These are phyloP conservation scores for Deilephila porcellus DNA, from an alignment of 2,888 invertebrate species.

Conservation along the genomic window DNA sequence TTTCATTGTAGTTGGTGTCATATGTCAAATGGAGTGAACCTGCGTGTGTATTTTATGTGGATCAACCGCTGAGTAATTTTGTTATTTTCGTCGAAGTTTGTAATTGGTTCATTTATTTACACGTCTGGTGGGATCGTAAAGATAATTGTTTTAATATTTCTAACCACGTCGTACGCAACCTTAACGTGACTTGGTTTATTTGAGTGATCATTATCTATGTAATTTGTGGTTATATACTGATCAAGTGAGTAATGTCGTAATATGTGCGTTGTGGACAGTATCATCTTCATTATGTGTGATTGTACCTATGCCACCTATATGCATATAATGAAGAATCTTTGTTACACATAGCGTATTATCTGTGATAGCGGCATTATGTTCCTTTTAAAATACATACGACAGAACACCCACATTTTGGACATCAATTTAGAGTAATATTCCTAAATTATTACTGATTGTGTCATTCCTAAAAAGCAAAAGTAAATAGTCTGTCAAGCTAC, in stretches of 20 bases:
- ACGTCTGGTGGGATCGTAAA: background rate
- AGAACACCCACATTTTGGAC: no score
- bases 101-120: slow-evolving; percentile 38
- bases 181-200: slow-evolving; percentile 14
- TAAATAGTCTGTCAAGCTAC: background rate
- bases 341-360: no score
- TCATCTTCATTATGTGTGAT: background rate
- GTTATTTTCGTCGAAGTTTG: slow-evolving; percentile 34
- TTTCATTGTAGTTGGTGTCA: slow-evolving; percentile 65
- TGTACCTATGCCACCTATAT: no score
- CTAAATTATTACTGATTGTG: background rate
- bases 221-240: background rate
- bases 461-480: background rate
- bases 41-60: slow-evolving; percentile 53
- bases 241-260: background rate
- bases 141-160: slow-evolving; percentile 6
- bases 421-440: background rate
- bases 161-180: background rate
- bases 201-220: background rate
- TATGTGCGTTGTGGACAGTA: background rate
- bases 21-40: slow-evolving; percentile 71
- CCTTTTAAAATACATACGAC: no score
- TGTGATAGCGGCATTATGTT: no score
- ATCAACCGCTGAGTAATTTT: slow-evolving; percentile 40
- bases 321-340: no score